Base-by-base conservation (phyloP, 2,113 vertebrate genomes). In the Leptobrachium ailaonicum region DNA sequence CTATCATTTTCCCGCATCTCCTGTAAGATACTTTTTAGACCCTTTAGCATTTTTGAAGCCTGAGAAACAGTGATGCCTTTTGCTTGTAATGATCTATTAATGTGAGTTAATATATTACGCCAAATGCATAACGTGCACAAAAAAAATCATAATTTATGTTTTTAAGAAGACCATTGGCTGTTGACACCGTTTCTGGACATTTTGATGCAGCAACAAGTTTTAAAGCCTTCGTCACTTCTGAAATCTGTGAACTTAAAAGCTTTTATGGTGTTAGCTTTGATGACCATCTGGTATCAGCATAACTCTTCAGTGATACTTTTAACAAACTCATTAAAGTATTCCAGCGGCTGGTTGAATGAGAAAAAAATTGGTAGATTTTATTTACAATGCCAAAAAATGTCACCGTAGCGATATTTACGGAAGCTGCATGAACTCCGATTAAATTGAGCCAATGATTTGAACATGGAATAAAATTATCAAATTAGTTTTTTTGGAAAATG, bases 401-500 rank as follows among this genome's bases (percentile, higher is more conserved):
- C 40, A 66, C 63, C 63, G 3, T 66, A 40, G 63, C 13, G 11
- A 6, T 6, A 66, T 66, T 66, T 66, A 66, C 11, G 20, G 63
- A 66, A 66, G n/a, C 63, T 66, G 63, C 63, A 66, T 66, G 63
- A 66, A 66, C 63, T 66, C 40, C n/a, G 20, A 66, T 41, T 41
- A 66, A 66, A 40, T 11, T 66, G 4, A 66, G 63, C 5, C 63
- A 66, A 66, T 32, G 63, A 40, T 6, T 41, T 66, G 60, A 63
- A 63, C 60, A 63, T 63, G 63, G 63, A 66, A 66, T 20, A 66
- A 66, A 2, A 32, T 66, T 66, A 32, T 2, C 7, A 66, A 66
- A 66, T 66, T 40, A 4, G n/a, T 66, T 66, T 66, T 66, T 66
- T 66, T 66, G 63, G 5, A 66, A 66, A 66, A 66, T 66, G 63